These are phyloP conservation scores for Anguilla japonica DNA, from an alignment of 2,113 vertebrate genomes.

Conservation along the genomic window DNA sequence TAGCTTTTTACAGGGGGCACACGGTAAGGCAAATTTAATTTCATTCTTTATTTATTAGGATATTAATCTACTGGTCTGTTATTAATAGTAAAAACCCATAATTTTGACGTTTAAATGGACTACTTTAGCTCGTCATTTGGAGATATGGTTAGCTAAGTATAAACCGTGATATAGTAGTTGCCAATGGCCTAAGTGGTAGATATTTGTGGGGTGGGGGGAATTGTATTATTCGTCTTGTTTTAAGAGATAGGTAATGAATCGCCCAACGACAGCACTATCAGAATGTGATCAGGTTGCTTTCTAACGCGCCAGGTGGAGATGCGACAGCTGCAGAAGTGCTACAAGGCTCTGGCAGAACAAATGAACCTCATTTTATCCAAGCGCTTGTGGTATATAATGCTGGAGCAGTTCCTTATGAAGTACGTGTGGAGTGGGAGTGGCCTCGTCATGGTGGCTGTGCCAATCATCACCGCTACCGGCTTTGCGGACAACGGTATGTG, in stretches of 20 bases:
- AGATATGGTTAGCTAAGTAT: background rate
- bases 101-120: background rate
- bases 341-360: constrained; percentile 86
- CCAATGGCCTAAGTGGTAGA: no score
- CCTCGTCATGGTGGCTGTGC: constrained; percentile 95
- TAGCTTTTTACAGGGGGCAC: constrained; percentile 97
- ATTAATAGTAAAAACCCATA: background rate
- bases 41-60: background rate
- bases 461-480: constrained; percentile 96
- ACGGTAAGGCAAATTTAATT: constrained; percentile 74
- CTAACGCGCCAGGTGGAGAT: constrained; percentile 86
- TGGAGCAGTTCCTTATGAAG: constrained; percentile 99
- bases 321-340: constrained; percentile 94
- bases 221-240: no score
- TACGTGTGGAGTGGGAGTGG: constrained; percentile 96
- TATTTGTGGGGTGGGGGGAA: no score
- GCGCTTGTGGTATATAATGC: constrained; percentile 97
- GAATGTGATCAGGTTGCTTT: constrained; percentile 19
- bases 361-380: constrained; percentile 97
- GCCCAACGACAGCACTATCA: background rate
- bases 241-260: background rate
- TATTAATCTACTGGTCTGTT: background rate
- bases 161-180: background rate
- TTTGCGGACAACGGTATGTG: constrained; percentile 90
- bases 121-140: background rate